Conservation (phyloP, 2,797 vertebrate species). For the Enoplosus armatus region DNA sequence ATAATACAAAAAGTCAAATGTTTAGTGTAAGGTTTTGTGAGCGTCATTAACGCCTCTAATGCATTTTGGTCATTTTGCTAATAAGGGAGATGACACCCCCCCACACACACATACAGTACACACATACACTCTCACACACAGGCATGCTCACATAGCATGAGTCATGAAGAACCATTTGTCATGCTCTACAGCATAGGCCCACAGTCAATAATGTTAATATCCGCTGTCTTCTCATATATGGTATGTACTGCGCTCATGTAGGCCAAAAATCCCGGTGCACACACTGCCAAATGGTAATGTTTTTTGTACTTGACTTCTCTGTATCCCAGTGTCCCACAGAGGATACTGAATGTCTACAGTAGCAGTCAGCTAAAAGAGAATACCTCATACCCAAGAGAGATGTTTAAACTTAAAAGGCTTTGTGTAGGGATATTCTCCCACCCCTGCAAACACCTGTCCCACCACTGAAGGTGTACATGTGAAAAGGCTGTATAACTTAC, state of each 20-base stretch:
- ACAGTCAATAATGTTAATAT: slow-evolving; percentile 29
- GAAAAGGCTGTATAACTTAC: background rate
- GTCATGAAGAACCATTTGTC: slow-evolving; percentile 19
- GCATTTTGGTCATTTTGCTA: no score
- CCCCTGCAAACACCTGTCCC: slow-evolving; percentile 8
- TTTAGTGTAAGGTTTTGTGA: background rate
- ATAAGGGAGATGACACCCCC: no score
- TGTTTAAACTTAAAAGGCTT: slow-evolving; percentile 38
- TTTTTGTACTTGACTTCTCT: slow-evolving; percentile 50
- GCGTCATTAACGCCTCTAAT: background rate
- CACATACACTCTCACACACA: background rate
- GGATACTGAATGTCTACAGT: slow-evolving; percentile 44
- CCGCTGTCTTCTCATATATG: slow-evolving; percentile 13
- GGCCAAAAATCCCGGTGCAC: slow-evolving; percentile 29
- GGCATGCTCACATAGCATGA: background rate
- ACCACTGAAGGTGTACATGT: slow-evolving; percentile 1
- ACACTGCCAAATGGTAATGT: slow-evolving; percentile 41
- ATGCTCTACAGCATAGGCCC: slow-evolving; percentile 1
- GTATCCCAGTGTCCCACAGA: slow-evolving; percentile 22
- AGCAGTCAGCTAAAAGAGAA: slow-evolving; percentile 56
- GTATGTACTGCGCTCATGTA: slow-evolving; percentile 16
- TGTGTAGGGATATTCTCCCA: slow-evolving; percentile 20
- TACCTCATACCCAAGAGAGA: slow-evolving; percentile 22
- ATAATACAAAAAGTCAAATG: background rate
- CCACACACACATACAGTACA: background rate